phyloP scores from a whole-genome alignment of 2,888 invertebrate species.

The Xanthorhoe designata region DNA sequence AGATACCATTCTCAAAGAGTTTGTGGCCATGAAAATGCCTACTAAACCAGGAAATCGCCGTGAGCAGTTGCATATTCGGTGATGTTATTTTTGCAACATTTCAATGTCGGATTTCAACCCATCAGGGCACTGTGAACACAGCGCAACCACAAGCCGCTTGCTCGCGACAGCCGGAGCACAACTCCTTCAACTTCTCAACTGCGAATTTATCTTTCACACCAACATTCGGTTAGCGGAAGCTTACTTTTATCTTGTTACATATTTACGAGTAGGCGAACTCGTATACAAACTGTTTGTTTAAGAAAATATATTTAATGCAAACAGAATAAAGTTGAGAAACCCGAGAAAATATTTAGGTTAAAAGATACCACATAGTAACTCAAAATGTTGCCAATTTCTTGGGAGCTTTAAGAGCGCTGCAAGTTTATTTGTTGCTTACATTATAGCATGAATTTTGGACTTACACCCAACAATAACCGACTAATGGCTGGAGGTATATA shows the following conservation, averaged over 20 bases:
- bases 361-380: not conserved
- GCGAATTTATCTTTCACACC: conserved; percentile 51
- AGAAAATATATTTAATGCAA: not conserved
- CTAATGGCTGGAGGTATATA: too few relatives aligned
- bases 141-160: conserved; percentile 46
- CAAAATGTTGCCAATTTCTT: not conserved
- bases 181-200: conserved; percentile 55
- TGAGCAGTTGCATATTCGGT: too few relatives aligned
- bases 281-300: conserved; percentile 18
- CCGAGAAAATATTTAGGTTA: not conserved
- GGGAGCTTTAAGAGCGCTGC: too few relatives aligned
- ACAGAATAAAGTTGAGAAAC: not conserved
- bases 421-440: too few relatives aligned
- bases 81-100: not conserved
- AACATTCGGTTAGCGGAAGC: conserved; percentile 38
- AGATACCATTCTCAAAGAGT: too few relatives aligned
- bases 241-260: conserved; percentile 40
- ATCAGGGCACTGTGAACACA: conserved; percentile 20
- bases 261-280: conserved; percentile 18
- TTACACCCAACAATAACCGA: too few relatives aligned
- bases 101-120: not conserved
- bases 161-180: conserved; percentile 55
- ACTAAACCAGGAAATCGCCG: too few relatives aligned
- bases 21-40: too few relatives aligned
- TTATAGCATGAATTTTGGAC: too few relatives aligned